A percentile compares a stretch with the other conserved stretches of the same genome.
phyloP scores from a whole-genome alignment of 2,797 vertebrate genomes.

The Serranus cabrilla region DNA sequence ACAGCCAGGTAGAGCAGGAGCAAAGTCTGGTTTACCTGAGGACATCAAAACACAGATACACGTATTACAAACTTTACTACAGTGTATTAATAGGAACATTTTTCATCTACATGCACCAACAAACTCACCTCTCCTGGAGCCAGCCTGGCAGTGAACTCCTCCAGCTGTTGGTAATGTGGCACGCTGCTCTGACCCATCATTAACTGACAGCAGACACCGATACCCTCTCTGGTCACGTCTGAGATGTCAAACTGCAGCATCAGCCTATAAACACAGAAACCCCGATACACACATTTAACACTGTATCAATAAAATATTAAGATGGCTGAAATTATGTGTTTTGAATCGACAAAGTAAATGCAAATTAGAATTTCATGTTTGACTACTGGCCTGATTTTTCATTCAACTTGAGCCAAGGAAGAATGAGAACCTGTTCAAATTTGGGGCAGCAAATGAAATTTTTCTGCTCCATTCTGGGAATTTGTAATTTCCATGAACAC shows the following conservation, averaged over 20 bases:
- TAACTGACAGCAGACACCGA: constrained; percentile 93
- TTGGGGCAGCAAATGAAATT: no score
- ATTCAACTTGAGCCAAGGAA: no score
- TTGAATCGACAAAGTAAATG: background rate
- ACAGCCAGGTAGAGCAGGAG: constrained; percentile 95
- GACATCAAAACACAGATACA: constrained; percentile 23
- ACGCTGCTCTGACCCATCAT: constrained; percentile 99
- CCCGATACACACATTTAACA: background rate
- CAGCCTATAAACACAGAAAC: constrained; percentile 75
- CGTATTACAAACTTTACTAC: background rate
- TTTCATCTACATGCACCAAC: background rate
- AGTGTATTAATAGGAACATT: background rate
- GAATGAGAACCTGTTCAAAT: no score
- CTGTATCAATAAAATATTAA: background rate
- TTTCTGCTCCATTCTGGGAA: background rate
- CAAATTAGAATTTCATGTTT: background rate
- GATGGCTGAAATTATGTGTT: background rate
- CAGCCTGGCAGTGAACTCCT: constrained; percentile 93
- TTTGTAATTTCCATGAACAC: background rate
- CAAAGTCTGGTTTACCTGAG: constrained; percentile 90
- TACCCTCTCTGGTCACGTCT: constrained; percentile 91
- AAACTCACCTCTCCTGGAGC: constrained; percentile 92
- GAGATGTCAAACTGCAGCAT: constrained; percentile 95
- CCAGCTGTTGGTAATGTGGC: constrained; percentile 95
- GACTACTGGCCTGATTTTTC: no score